These are phyloP conservation scores for Manis javanica DNA, from an alignment of 2,797 vertebrate species.

Conservation along the genomic window DNA sequence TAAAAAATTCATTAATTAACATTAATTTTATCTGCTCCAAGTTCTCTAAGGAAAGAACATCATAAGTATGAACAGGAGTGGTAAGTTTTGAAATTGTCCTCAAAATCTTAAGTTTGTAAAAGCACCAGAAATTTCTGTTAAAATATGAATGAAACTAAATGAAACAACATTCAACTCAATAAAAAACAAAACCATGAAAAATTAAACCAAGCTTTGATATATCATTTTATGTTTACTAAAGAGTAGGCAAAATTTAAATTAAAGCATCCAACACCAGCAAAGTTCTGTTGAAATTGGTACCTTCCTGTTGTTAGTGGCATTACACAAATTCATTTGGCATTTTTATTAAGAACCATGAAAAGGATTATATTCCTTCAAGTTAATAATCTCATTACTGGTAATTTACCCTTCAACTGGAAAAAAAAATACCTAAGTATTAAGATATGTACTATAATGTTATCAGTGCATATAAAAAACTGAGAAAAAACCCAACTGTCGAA, in stretches of 20 bases:
- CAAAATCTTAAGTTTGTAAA: too few relatives aligned
- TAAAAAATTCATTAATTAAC: too few relatives aligned
- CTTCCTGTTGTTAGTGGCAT: background rate
- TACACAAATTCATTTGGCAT: background rate
- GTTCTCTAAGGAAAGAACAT: too few relatives aligned
- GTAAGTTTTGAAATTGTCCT: too few relatives aligned
- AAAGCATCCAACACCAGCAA: constrained; percentile 26
- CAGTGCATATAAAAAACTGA: constrained; percentile 12
- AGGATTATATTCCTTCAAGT: constrained; percentile 24
- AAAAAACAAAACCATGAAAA: constrained; percentile 47
- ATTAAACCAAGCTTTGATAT: background rate
- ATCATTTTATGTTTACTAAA: constrained; percentile 6
- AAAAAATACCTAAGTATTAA: constrained; percentile 9
- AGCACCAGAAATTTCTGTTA: too few relatives aligned
- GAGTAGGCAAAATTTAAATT: background rate
- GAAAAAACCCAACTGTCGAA: too few relatives aligned
- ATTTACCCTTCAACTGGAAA: background rate
- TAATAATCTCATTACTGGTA: constrained; percentile 15
- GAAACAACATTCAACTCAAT: too few relatives aligned
- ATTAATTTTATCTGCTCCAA: too few relatives aligned
- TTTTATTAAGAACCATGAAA: constrained; percentile 23
- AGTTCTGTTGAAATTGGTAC: background rate
- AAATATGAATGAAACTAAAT: too few relatives aligned
- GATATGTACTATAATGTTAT: background rate
- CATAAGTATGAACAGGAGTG: too few relatives aligned